A percentile compares a stretch with the other conserved stretches of the same genome.
phyloP scores from a whole-genome alignment of 2,888 invertebrate species.

The Sisyra nigra region DNA sequence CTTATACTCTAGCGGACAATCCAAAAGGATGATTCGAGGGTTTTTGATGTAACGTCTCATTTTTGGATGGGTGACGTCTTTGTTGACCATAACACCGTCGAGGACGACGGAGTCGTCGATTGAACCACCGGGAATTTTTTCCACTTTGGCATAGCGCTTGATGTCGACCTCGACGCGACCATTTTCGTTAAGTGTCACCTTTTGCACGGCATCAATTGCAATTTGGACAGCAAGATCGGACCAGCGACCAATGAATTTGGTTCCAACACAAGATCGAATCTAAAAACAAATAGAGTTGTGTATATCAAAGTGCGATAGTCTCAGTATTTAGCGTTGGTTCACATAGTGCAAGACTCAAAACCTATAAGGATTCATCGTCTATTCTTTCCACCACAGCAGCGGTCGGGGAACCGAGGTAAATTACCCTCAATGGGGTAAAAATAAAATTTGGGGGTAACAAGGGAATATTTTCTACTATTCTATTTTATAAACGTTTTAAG shows the following conservation, averaged over 20 bases:
- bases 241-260: constrained; percentile 95
- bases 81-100: constrained; percentile 94
- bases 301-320: too few relatives aligned
- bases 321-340: too few relatives aligned
- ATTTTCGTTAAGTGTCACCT: constrained; percentile 75
- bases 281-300: too few relatives aligned
- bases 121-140: constrained; percentile 87
- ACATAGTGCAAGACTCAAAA: too few relatives aligned
- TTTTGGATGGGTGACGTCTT: constrained; percentile 96
- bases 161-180: constrained; percentile 93
- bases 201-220: constrained; percentile 87
- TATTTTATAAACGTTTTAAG: too few relatives aligned
- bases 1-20: constrained; percentile 95
- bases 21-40: constrained; percentile 85
- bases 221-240: constrained; percentile 90
- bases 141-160: constrained; percentile 92
- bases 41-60: constrained; percentile 88
- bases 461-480: too few relatives aligned
- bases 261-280: constrained; percentile 85
- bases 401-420: too few relatives aligned
- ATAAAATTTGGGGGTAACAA: too few relatives aligned
- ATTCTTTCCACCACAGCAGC: too few relatives aligned
- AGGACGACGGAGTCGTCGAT: constrained; percentile 90
- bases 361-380: too few relatives aligned
- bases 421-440: too few relatives aligned